phyloP scores from a whole-genome alignment of 1,140 invertebrate species.

The Laodelphax striatellus region DNA sequence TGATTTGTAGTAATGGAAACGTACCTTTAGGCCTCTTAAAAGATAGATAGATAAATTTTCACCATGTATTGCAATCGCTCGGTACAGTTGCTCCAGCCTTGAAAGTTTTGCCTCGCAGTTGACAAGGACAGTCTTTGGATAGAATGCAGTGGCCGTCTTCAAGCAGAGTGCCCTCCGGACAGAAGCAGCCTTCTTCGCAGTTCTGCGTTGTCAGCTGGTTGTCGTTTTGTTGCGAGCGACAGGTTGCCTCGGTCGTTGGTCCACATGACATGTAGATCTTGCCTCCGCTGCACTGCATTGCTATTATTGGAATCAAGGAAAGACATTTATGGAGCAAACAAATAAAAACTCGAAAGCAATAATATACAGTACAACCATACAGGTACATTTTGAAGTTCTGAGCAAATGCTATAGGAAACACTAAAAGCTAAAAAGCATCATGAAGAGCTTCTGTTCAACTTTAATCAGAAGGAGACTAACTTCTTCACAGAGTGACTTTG shows the following conservation, averaged over 20 bases:
- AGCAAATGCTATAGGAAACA: no score
- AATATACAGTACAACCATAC: no score
- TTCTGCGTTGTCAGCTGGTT: slow-evolving; percentile 23
- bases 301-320: slow-evolving; percentile 32
- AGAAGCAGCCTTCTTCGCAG: slow-evolving; percentile 81
- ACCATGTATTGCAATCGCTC: slow-evolving; percentile 80
- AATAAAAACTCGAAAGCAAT: no score
- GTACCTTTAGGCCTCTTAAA: no score
- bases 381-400: no score
- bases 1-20: no score
- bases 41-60: slow-evolving; percentile 16
- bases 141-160: slow-evolving; percentile 61
- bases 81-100: slow-evolving; percentile 53
- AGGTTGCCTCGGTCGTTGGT: slow-evolving; percentile 41
- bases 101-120: slow-evolving; percentile 62
- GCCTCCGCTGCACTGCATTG: slow-evolving; percentile 53
- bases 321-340: no score
- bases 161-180: slow-evolving; percentile 57
- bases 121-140: slow-evolving; percentile 61
- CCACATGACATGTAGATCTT: slow-evolving; percentile 59
- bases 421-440: no score
- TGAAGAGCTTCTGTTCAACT: no score
- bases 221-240: slow-evolving; percentile 31
- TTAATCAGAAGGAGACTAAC: no score
- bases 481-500: no score